These are phyloP conservation scores for Bugula neritina DNA, from an alignment of 2,888 invertebrate genomes.

Conservation along the genomic window DNA sequence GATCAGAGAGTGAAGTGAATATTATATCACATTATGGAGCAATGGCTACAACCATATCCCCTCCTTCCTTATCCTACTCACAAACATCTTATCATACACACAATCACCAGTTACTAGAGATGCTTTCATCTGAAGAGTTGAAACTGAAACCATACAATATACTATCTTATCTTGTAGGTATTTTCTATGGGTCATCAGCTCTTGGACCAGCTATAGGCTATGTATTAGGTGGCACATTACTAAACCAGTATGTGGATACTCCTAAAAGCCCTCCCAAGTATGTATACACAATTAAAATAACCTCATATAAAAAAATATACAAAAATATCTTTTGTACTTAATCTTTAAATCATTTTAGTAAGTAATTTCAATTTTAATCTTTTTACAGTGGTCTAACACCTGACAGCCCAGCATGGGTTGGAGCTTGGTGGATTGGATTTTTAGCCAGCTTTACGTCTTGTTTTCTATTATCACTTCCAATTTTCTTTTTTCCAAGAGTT, in stretches of 20 bases:
- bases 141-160: no score
- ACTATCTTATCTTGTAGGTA: slow-evolving; percentile 41
- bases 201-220: slow-evolving; percentile 63
- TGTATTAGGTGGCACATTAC: slow-evolving; percentile 73
- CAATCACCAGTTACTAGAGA: no score
- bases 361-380: no score
- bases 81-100: no score
- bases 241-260: slow-evolving; percentile 62
- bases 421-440: slow-evolving; percentile 47
- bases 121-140: no score
- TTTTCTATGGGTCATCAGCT: slow-evolving; percentile 47
- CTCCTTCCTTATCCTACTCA: no score
- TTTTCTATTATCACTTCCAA: slow-evolving; percentile 73
- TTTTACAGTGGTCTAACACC: slow-evolving; percentile 28
- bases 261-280: background rate
- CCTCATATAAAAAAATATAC: no score
- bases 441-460: slow-evolving; percentile 68
- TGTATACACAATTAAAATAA: background rate
- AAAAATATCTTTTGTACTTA: no score
- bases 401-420: slow-evolving; percentile 54
- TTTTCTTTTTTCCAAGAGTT: slow-evolving; percentile 82
- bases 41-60: no score
- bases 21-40: no score
- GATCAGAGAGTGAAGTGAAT: no score
- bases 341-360: no score